Conservation (phyloP, 2,888 invertebrate species). For the Mellilla xanthometata region DNA sequence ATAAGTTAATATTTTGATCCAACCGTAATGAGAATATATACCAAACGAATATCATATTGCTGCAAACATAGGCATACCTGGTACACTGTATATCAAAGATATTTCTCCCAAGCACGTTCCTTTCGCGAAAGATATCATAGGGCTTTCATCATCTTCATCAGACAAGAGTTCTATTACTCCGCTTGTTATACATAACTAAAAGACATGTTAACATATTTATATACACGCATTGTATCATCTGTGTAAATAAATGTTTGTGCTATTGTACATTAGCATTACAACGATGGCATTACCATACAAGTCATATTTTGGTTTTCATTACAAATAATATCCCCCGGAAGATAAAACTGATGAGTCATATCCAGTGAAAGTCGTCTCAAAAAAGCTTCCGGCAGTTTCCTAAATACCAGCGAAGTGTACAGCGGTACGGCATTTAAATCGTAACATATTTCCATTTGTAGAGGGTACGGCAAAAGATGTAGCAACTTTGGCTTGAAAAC, state of each 20-base stretch:
- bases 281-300: slow-evolving; percentile 68
- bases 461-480: slow-evolving; percentile 64
- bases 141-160: slow-evolving; percentile 79
- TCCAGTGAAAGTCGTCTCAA: slow-evolving; percentile 72
- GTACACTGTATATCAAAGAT: slow-evolving; percentile 72
- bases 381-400: slow-evolving; percentile 77
- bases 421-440: slow-evolving; percentile 77
- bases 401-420: slow-evolving; percentile 75
- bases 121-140: slow-evolving; percentile 76
- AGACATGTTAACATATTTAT: too few relatives aligned
- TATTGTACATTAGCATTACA: neutral
- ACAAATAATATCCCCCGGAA: slow-evolving; percentile 77
- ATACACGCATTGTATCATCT: too few relatives aligned
- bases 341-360: slow-evolving; percentile 79
- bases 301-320: slow-evolving; percentile 76
- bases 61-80: slow-evolving; percentile 46
- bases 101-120: slow-evolving; percentile 81
- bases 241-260: too few relatives aligned
- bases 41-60: too few relatives aligned
- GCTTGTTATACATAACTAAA: slow-evolving; percentile 76
- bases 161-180: slow-evolving; percentile 76
- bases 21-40: too few relatives aligned
- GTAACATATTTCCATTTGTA: slow-evolving; percentile 78
- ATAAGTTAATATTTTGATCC: neutral
- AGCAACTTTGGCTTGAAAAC: slow-evolving; percentile 71